These are phyloP conservation scores for Tinamus guttatus DNA, from an alignment of 2,113 vertebrate species.

Conservation along the genomic window DNA sequence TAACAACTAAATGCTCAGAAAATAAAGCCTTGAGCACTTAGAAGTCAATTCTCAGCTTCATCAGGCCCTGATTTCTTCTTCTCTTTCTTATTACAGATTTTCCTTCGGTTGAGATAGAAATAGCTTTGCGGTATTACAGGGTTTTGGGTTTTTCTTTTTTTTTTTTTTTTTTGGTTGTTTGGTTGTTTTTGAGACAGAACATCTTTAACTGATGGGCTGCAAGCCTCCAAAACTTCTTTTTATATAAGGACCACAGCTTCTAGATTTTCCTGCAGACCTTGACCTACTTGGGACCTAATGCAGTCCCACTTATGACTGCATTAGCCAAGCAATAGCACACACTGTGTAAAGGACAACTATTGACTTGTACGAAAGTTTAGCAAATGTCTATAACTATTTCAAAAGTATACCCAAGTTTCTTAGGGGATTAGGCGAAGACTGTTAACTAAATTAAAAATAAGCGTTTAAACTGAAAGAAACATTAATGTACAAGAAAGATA, in stretches of 20 bases:
- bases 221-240: not conserved
- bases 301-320: not conserved
- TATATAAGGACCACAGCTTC: not conserved
- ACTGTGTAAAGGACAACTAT: not conserved
- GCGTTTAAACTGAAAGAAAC: not conserved
- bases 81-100: not conserved
- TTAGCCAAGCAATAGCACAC: not conserved
- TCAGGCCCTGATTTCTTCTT: fast-evolving
- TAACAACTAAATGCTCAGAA: not conserved
- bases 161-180: no score
- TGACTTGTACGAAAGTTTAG: not conserved
- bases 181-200: not conserved
- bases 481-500: not conserved
- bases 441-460: not conserved
- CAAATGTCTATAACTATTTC: not conserved
- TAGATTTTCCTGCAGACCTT: not conserved
- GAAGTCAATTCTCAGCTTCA: not conserved
- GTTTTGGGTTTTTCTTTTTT: no score
- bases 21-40: not conserved
- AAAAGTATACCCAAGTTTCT: not conserved
- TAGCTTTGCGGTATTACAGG: not conserved
- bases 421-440: not conserved
- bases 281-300: not conserved
- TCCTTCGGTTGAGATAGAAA: not conserved
- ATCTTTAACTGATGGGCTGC: not conserved